Evolutionary conservation across 1,140 invertebrate species (phyloP), one percentile per base, ranked within the genome.

Genomic region (Apocrypta bakeri): DNA sequence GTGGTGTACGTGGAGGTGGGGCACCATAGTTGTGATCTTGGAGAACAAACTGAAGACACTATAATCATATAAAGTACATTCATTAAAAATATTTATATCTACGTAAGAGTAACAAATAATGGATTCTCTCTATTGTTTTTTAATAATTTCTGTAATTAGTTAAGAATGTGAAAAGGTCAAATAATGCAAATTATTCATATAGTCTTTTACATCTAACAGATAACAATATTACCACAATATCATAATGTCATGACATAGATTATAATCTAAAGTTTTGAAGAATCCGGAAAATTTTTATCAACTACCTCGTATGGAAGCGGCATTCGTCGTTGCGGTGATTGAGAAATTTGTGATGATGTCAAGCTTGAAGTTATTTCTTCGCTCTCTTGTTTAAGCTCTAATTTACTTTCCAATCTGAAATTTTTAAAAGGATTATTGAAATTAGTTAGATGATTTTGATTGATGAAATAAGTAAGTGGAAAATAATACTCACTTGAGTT

Each of bases 11-110:
- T 11, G 95, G 95, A n/a, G 94, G 94, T 76, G 95, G 95, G 12
- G 94, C 94, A 78, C 94, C 95, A 90, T 97, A 97, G 83, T 96
- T 97, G 85, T 97, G 96, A 92, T 97, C 96, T 92, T 96, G 93
- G 64, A 96, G 92, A n/a, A 95, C 94, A 82, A 95, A 94, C 89
- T 95, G 94, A 63, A 94, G 86, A 88, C 93, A 93, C 89, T 93
- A 87, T n/a, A 90, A 91, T 81, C 9, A 81, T 37, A 82, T 71
- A 78, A 42, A 72, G 37, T 42, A 1, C 21, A 48, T 37, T 37
- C 42, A 27, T n/a, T 6, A 74, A 56, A 56, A 21, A n/a, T n/a
- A n/a, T n/a, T n/a, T n/a, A n/a, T n/a, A n/a, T n/a, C n/a, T n/a
- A n/a, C n/a, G n/a, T n/a, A n/a, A n/a, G n/a, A n/a, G n/a, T n/a